Evolutionary conservation across 2,113 vertebrate species (phyloP).

Genomic region (Galbula dea): DNA sequence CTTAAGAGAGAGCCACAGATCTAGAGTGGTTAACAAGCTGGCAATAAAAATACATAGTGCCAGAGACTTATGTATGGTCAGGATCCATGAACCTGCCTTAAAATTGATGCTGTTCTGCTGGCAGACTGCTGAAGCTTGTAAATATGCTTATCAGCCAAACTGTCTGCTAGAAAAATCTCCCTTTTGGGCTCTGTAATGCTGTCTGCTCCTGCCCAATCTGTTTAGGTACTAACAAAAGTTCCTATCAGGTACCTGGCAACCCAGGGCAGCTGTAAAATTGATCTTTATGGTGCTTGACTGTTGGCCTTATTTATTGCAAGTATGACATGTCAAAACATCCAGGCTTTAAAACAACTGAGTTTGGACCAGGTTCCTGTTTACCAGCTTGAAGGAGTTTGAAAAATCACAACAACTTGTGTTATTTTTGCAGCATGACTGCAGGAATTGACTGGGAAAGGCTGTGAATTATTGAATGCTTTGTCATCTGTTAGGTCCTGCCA

Average conservation of each 20-base stretch:
- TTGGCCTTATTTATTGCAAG: background rate
- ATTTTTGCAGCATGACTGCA: background rate
- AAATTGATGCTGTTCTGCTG: background rate
- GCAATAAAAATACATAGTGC: background rate
- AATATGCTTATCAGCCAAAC: background rate
- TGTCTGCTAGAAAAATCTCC: background rate
- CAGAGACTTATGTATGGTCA: background rate
- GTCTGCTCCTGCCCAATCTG: background rate
- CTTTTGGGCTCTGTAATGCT: background rate
- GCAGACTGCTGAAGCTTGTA: background rate
- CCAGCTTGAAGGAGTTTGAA: background rate
- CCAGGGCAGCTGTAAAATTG: background rate
- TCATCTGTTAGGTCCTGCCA: background rate
- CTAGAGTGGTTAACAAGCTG: background rate
- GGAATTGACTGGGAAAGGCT: background rate
- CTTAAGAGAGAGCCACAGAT: background rate
- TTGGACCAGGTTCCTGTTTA: background rate
- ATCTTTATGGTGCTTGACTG: background rate
- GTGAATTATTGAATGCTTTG: background rate
- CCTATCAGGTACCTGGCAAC: background rate
- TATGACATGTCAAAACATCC: background rate
- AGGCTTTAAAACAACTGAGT: background rate
- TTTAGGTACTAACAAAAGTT: background rate
- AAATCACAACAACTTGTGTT: background rate
- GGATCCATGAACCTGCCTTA: background rate